Conservation (phyloP, 2,113 vertebrate genomes). For the Stercorarius parasiticus region DNA sequence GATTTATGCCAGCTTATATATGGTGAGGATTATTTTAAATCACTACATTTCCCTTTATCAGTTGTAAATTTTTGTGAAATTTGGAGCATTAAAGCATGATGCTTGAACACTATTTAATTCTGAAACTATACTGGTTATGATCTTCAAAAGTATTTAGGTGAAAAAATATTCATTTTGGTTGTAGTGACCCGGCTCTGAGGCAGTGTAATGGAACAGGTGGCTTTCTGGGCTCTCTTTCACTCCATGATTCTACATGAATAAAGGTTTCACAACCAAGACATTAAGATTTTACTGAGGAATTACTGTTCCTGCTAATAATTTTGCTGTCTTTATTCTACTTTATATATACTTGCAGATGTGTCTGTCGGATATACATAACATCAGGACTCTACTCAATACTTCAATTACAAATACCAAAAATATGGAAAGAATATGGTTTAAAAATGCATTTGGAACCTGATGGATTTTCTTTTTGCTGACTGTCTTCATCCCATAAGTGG, state of each 20-base stretch:
- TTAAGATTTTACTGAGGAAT: neutral
- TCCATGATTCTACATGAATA: neutral
- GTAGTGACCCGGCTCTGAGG: neutral
- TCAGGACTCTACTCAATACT: neutral
- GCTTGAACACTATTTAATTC: neutral
- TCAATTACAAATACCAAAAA: neutral
- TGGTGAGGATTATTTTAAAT: neutral
- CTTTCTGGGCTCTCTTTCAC: neutral
- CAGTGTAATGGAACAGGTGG: neutral
- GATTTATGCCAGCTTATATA: neutral
- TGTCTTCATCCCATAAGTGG: neutral
- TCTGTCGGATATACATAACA: neutral
- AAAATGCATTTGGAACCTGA: neutral
- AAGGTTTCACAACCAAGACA: neutral
- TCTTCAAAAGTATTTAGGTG: neutral
- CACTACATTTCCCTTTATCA: neutral
- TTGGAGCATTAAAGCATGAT: neutral
- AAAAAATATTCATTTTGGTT: neutral
- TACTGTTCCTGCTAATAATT: neutral
- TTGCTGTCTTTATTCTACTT: neutral
- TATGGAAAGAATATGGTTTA: neutral
- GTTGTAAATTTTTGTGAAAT: neutral
- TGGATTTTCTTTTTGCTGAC: neutral
- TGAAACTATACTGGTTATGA: neutral
- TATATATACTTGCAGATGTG: neutral